phyloP scores from a whole-genome alignment of 2,888 invertebrate species.

The Acholoe squamosa region DNA sequence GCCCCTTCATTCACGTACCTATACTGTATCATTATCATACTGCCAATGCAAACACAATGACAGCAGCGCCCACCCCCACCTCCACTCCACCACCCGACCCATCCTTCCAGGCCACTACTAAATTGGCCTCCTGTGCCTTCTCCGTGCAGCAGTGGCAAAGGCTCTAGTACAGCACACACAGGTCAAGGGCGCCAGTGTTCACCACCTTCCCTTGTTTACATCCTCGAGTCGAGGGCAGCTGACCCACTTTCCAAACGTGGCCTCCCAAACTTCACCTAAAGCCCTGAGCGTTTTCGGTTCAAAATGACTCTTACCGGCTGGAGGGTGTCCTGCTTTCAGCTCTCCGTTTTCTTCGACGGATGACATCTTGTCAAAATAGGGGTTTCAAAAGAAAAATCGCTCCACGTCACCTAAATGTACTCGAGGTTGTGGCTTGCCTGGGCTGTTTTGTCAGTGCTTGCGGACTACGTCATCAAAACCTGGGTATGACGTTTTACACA shows the following conservation, averaged over 20 bases:
- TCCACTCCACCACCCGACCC: no score
- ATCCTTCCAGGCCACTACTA: no score
- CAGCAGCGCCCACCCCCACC: no score
- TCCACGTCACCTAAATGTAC: not conserved
- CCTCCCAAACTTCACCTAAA: not conserved
- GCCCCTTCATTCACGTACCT: no score
- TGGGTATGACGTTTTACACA: conserved; percentile 6
- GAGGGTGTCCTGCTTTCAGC: conserved; percentile 93
- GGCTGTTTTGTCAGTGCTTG: not conserved
- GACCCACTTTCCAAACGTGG: conserved; percentile 26
- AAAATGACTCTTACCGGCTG: conserved; percentile 88
- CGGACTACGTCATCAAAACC: not conserved
- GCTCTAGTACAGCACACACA: no score
- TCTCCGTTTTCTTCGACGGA: conserved; percentile 87
- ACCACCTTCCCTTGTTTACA: conserved; percentile 29
- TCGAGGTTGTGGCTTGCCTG: not conserved
- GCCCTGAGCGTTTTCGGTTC: not conserved
- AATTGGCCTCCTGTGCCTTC: no score
- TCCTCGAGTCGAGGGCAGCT: not conserved
- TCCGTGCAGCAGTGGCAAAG: no score
- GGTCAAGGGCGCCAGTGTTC: not conserved
- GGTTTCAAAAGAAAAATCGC: not conserved
- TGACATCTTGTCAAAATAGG: conserved; percentile 81
- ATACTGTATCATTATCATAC: no score
- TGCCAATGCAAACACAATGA: no score